Percentiles rank a stretch among this genome's conserved stretches.
These are phyloP conservation scores for Melanostoma mellinum DNA, from an alignment of 2,888 invertebrate genomes.

Conservation along the genomic window DNA sequence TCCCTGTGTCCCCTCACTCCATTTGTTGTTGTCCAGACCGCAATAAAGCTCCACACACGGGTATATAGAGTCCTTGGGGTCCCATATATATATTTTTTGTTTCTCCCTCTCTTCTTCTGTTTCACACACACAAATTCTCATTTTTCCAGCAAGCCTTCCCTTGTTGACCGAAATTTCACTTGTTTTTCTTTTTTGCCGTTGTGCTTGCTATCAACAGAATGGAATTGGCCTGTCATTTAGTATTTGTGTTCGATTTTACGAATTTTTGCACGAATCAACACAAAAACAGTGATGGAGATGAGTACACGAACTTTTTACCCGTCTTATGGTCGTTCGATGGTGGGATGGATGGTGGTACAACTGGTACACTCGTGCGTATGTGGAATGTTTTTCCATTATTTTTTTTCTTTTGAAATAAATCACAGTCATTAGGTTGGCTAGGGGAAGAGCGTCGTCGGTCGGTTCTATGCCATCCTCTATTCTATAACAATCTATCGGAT, in stretches of 20 bases:
- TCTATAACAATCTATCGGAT: constrained; percentile 56
- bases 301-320: constrained; percentile 41
- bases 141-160: constrained; percentile 1
- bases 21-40: constrained; percentile 18
- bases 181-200: constrained; percentile 24
- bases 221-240: constrained; percentile 71
- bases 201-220: constrained; percentile 53
- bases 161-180: constrained; percentile 45
- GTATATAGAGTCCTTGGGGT: constrained; percentile 60
- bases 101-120: background rate
- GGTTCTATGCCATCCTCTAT: constrained; percentile 65
- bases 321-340: background rate
- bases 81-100: constrained; percentile 19
- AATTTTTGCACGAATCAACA: constrained; percentile 69
- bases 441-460: background rate
- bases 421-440: constrained; percentile 30
- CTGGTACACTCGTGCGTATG: constrained; percentile 65
- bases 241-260: constrained; percentile 55
- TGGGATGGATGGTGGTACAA: too few relatives aligned
- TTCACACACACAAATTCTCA: background rate
- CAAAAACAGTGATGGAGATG: constrained; percentile 53
- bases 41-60: constrained; percentile 64
- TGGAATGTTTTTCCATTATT: constrained; percentile 47
- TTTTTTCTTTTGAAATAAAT: constrained; percentile 49
- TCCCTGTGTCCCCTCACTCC: constrained; percentile 10